phyloP scores from a whole-genome alignment of 2,113 vertebrate genomes.

The Ovibos moschatus region DNA sequence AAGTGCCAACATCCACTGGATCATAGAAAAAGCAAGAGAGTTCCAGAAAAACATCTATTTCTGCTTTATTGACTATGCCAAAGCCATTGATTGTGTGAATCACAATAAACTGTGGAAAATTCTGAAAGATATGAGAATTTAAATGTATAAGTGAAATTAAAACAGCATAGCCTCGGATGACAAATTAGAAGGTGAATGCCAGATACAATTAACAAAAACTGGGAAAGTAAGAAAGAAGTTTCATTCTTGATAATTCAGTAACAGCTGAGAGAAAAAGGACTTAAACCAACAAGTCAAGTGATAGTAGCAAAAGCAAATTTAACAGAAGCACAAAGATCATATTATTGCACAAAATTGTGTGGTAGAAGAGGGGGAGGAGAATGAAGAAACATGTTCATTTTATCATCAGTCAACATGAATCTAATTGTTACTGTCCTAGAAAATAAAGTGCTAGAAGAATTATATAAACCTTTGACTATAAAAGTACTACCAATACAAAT shows the following conservation, averaged over 20 bases:
- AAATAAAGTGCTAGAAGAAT: not conserved
- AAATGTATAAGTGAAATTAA: not conserved
- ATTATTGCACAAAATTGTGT: not conserved
- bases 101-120: too few relatives aligned
- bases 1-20: too few relatives aligned
- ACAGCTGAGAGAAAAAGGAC: not conserved
- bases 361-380: not conserved
- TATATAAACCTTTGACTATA: not conserved
- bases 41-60: too few relatives aligned
- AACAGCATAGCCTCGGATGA: not conserved
- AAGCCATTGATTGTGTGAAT: too few relatives aligned
- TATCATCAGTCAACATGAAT: not conserved
- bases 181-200: not conserved
- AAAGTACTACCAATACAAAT: not conserved
- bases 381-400: not conserved
- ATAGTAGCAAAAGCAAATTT: not conserved
- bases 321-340: not conserved
- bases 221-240: not conserved
- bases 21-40: too few relatives aligned
- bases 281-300: not conserved
- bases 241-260: not conserved
- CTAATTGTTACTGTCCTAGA: not conserved
- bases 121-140: not conserved
- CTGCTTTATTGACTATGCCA: too few relatives aligned
- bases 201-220: not conserved